Evolutionary conservation across 37 sponge, comb jelly and placozoan species (phyloP).

Genomic region (Ianthella basta): DNA sequence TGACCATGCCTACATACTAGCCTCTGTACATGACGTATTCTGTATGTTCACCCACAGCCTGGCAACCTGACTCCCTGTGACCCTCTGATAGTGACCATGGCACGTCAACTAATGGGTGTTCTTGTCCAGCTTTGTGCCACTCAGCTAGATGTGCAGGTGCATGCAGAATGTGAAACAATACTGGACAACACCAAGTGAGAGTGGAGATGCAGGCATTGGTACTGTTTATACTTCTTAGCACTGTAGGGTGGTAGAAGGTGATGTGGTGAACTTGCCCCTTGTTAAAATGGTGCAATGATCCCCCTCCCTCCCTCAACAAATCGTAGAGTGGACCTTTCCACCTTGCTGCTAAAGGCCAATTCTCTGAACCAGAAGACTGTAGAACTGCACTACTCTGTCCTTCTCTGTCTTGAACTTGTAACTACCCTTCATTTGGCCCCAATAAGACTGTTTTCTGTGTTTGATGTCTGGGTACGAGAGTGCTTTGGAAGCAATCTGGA

Average conservation of each 20-base stretch:
- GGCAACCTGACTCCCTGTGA: too few relatives aligned
- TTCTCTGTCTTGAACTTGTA: background rate
- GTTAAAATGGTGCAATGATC: too few relatives aligned
- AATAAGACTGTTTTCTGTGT: background rate
- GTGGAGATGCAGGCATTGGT: background rate
- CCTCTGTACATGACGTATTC: too few relatives aligned
- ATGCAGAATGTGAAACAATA: background rate
- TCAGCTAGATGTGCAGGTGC: background rate
- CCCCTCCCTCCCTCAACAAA: too few relatives aligned
- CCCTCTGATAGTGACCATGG: background rate
- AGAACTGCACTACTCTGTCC: conserved; percentile 2
- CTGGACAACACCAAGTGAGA: background rate
- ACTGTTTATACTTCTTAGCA: too few relatives aligned
- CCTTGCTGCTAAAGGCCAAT: background rate
- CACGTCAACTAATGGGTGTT: conserved; percentile 16
- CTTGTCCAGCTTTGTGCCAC: background rate
- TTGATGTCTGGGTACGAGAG: conserved; percentile 31
- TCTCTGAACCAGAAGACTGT: background rate
- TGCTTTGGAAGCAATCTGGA: background rate
- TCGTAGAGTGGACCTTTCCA: too few relatives aligned
- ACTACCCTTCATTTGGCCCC: background rate
- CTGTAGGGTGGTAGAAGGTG: too few relatives aligned
- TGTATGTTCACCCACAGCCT: too few relatives aligned
- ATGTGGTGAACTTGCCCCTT: too few relatives aligned
- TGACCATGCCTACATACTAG: too few relatives aligned